These are phyloP conservation scores for Watsonalla binaria DNA, from an alignment of 2,888 invertebrate species.

Conservation along the genomic window DNA sequence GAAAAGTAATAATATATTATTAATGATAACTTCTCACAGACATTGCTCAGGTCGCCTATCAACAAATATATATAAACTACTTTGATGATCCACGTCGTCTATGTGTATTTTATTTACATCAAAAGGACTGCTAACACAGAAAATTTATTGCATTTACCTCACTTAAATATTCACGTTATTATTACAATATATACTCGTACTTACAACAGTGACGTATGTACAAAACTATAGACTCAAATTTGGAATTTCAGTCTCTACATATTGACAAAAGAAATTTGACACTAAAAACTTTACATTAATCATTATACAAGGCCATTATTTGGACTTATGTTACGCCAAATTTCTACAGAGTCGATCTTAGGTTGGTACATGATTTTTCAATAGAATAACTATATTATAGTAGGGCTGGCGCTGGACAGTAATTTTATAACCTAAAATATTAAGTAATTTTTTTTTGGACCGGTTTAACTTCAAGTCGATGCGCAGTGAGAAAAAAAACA, in stretches of 20 bases:
- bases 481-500: too few species aligned
- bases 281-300: constrained; percentile 48
- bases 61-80: constrained; percentile 32
- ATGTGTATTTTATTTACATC: constrained; percentile 60
- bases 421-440: background rate
- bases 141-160: constrained; percentile 72
- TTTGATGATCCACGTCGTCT: constrained; percentile 41
- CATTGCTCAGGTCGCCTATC: constrained; percentile 18
- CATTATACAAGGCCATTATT: constrained; percentile 64
- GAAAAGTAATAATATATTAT: background rate
- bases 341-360: constrained; percentile 33
- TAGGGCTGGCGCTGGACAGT: constrained; percentile 7
- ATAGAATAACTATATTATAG: constrained; percentile 1
- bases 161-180: constrained; percentile 67
- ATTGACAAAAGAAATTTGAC: constrained; percentile 54
- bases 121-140: constrained; percentile 68
- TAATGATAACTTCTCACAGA: constrained; percentile 14
- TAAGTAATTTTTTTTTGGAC: too few species aligned
- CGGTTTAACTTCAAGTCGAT: too few species aligned
- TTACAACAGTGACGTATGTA: constrained; percentile 76
- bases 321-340: constrained; percentile 36
- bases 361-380: constrained; percentile 16
- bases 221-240: constrained; percentile 78
- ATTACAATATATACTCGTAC: constrained; percentile 64
- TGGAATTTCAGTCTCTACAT: constrained; percentile 78